Percentiles rank a stretch among this genome's conserved stretches.
Evolutionary conservation across 1,140 invertebrate genomes (phyloP).

Genomic region (Rhysida immarginata): DNA sequence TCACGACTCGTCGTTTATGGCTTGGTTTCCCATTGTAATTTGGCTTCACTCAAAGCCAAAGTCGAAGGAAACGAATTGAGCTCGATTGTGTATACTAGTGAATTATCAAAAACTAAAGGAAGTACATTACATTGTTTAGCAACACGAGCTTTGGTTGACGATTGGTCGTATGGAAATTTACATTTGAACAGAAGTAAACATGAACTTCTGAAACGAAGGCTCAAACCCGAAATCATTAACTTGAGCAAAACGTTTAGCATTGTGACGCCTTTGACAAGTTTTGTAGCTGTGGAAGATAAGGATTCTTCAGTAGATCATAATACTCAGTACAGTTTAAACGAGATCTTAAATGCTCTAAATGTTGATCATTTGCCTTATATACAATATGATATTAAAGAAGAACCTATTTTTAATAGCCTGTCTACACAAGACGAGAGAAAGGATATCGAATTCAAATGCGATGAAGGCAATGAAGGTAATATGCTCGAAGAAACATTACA

Average conservation of each 20-base stretch:
- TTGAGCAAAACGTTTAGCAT: not conserved
- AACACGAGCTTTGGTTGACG: not conserved
- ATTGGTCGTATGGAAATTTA: not conserved
- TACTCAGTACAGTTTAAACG: no score
- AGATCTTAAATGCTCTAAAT: no score
- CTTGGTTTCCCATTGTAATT: not conserved
- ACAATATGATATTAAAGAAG: no score
- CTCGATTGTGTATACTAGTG: not conserved
- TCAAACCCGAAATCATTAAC: not conserved
- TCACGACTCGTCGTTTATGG: no score
- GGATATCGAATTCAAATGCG: no score
- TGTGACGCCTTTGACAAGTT: not conserved
- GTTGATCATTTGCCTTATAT: no score
- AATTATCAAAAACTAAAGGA: not conserved
- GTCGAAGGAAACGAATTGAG: not conserved
- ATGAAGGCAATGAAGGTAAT: no score
- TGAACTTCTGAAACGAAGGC: not conserved
- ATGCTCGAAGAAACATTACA: no score
- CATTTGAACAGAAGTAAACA: not conserved
- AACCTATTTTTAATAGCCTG: no score
- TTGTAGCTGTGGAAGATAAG: no score
- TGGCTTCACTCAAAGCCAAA: not conserved
- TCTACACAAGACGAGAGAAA: no score
- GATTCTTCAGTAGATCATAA: no score
- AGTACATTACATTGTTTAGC: not conserved